phyloP scores from a whole-genome alignment of 2,888 invertebrate genomes.

The Macrosoma leucophasiata region DNA sequence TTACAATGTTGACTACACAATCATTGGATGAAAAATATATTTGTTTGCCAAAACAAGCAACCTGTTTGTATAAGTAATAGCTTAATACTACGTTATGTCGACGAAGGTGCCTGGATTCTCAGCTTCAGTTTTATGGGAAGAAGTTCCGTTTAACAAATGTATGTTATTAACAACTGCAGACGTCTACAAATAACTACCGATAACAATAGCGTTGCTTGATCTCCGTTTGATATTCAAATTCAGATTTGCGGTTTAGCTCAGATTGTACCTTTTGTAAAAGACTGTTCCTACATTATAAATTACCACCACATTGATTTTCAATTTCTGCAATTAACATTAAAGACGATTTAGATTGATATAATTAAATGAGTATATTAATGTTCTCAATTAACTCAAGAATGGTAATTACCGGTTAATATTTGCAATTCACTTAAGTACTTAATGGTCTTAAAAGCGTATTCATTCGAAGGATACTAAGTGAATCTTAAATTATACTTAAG shows the following conservation, averaged over 20 bases:
- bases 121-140: conserved; percentile 40
- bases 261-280: too few species aligned
- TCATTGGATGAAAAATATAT: conserved; percentile 8
- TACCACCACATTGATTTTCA: too few species aligned
- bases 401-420: too few species aligned
- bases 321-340: too few species aligned
- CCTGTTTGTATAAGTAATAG: conserved; percentile 68
- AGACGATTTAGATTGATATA: too few species aligned
- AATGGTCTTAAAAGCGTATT: too few species aligned
- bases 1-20: conserved; percentile 9
- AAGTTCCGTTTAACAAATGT: conserved; percentile 47
- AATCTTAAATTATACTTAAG: too few species aligned
- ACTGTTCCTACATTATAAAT: too few species aligned
- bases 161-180: conserved; percentile 54
- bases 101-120: conserved; percentile 67
- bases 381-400: too few species aligned
- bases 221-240: conserved; percentile 37
- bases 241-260: background rate
- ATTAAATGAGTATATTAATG: too few species aligned
- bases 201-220: conserved; percentile 34
- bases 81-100: conserved; percentile 64
- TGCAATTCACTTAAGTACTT: too few species aligned
- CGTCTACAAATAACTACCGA: conserved; percentile 46
- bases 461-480: too few species aligned
- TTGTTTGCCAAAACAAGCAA: conserved; percentile 50